A percentile compares a stretch with the other conserved stretches of the same genome.
phyloP scores from a whole-genome alignment of 2,113 vertebrate genomes.

The Tamias sibiricus region DNA sequence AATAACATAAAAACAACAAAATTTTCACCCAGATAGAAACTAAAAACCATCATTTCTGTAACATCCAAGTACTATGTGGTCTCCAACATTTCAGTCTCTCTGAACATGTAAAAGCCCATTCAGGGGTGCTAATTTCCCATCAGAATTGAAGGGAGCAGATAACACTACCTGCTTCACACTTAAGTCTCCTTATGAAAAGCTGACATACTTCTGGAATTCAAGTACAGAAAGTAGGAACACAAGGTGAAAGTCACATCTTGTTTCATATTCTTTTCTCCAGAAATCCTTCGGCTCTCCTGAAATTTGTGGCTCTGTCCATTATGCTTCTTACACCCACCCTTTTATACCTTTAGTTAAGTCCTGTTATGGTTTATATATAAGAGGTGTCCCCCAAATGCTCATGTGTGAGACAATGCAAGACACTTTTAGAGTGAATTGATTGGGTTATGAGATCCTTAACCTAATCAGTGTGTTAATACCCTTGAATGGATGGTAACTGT shows the following conservation, averaged over 20 bases:
- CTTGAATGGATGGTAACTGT: no score
- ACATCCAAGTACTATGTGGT: neutral
- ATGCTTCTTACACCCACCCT: neutral
- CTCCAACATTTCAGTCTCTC: neutral
- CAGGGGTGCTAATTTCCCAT: neutral
- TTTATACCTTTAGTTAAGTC: neutral
- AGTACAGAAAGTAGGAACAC: neutral
- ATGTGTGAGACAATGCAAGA: no score
- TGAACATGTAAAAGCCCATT: neutral
- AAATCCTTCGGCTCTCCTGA: neutral
- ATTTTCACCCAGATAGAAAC: neutral
- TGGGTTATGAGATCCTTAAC: no score
- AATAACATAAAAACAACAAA: neutral
- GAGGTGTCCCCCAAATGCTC: no score
- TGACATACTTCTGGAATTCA: neutral
- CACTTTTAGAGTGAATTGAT: no score
- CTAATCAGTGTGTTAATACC: no score
- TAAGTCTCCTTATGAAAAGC: neutral
- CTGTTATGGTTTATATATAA: neutral
- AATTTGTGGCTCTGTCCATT: neutral
- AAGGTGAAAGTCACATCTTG: neutral
- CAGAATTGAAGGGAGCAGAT: neutral
- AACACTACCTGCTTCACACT: neutral
- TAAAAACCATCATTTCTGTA: neutral
- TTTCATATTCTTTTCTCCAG: neutral